Base-by-base conservation (phyloP, 1,140 invertebrate genomes). In the Drosophila tristis region DNA sequence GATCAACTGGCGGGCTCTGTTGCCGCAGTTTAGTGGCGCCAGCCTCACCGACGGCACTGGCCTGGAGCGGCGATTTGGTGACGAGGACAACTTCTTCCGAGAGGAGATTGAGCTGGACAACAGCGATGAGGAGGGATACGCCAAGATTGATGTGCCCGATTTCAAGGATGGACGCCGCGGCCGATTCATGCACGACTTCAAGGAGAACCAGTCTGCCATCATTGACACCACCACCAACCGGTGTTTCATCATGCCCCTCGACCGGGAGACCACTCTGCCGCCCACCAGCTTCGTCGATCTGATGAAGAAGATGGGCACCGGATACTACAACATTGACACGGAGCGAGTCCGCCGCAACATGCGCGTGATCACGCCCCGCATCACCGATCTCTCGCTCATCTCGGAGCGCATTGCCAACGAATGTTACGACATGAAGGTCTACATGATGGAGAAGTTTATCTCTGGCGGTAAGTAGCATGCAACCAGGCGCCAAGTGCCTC, bases 181-280 rank as follows among this genome's bases (percentile, higher is more conserved):
- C 25, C 93, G 96, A 45, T 97, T 98, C 85, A 95, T 98, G 81
- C 97, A 98, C 86, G 97, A 98, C 92, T 98, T 98, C 91, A 95
- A 95, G 73, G 94, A 94, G 72, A 97, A 97, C 90, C 95, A 95
- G 76, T 98, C 91, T 92, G 93, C 92, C 9, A 98, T 98, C 72
- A 95, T 98, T 68, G 97, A 98, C 92, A 93, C 95, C 9, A 95
- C 95, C 53, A 94, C 94, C 23, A 86, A 84, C 49, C 94, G 95
- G 15, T 98, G 98, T 92, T 98, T 98, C 92, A 94, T 98, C 2
- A 97, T 98, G 96, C 96, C 96, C 7, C 93, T 98, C 66, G 96
- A 98, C 92, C 94, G 96, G 43, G 93, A 94, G 42, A 93, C 94
- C 56, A 95, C 97, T 59, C 93, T 97, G 79, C 96, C 96, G 4